Conservation (phyloP, 2,888 invertebrate species). For the Mesorhabditis spiculigera region DNA sequence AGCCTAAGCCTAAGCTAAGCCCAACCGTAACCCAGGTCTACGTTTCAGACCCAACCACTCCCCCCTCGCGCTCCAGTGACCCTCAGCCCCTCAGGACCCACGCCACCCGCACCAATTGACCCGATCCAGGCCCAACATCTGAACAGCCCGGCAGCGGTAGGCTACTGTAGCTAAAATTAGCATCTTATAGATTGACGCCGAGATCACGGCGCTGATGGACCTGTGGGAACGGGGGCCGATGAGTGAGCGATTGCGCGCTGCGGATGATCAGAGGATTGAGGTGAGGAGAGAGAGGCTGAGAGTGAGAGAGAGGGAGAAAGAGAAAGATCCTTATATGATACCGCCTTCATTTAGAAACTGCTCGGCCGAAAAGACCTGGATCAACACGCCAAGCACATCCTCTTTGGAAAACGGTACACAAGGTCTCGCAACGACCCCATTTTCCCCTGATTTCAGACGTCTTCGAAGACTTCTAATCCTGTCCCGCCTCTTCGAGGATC, state of each 20-base stretch:
- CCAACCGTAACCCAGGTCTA: too few species aligned
- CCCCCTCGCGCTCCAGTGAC: not conserved
- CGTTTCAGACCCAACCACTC: not conserved
- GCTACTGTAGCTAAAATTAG: too few species aligned
- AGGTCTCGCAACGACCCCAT: not conserved
- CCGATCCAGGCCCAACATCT: too few species aligned
- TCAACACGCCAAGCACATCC: conserved; percentile 2
- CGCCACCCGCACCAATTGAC: too few species aligned
- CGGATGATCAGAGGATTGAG: conserved; percentile 4
- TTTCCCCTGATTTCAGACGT: not conserved
- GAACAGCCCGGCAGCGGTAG: too few species aligned
- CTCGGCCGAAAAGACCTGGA: not conserved
- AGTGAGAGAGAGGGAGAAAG: too few species aligned
- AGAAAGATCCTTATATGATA: too few species aligned
- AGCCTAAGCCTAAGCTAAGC: too few species aligned
- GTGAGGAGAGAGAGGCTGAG: not conserved
- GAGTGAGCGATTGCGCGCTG: not conserved
- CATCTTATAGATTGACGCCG: not conserved
- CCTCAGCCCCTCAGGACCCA: too few species aligned
- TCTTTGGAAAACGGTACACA: not conserved
- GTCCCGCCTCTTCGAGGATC: not conserved
- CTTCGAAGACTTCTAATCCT: not conserved
- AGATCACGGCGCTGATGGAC: not conserved
- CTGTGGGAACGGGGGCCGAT: not conserved
- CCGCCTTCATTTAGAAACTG: too few species aligned